Conservation (phyloP, 2,113 vertebrate species). For the Danio rerio region DNA sequence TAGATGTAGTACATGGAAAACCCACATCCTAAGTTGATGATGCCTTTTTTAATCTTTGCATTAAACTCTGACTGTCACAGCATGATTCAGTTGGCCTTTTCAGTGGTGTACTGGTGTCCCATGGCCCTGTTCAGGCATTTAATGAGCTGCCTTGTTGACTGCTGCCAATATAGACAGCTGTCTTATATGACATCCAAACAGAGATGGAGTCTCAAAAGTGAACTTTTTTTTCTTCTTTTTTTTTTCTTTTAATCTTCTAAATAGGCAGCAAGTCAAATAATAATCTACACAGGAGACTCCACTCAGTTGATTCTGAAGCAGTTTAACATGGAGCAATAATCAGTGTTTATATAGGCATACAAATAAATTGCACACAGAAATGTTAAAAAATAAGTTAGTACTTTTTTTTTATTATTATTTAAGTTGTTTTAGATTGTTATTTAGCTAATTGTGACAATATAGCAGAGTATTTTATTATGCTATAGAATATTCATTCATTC, state of each 20-base stretch:
- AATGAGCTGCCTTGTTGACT: background rate
- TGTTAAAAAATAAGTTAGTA: too few relatives aligned
- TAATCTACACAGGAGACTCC: background rate
- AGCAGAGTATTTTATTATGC: too few relatives aligned
- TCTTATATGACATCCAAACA: background rate
- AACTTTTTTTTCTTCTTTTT: background rate
- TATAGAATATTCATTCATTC: too few relatives aligned
- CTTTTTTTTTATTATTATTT: too few relatives aligned
- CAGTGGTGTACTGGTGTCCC: background rate
- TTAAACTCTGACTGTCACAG: background rate
- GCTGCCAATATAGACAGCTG: constrained; percentile 4
- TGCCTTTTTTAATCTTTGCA: background rate
- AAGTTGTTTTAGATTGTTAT: too few relatives aligned
- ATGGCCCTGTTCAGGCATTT: background rate
- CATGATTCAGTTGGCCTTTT: background rate
- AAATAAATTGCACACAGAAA: too few relatives aligned
- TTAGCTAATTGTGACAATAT: too few relatives aligned
- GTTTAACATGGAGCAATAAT: background rate
- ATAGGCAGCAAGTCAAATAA: background rate
- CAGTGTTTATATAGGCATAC: too few relatives aligned
- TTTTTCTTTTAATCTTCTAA: background rate
- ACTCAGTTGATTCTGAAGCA: background rate
- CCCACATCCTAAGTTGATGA: background rate
- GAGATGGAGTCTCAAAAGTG: background rate
- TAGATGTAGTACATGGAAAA: background rate